Evolutionary conservation across 2,113 vertebrate species (phyloP), one percentile per base, ranked within the genome.

Genomic region (Zapus hudsonius): DNA sequence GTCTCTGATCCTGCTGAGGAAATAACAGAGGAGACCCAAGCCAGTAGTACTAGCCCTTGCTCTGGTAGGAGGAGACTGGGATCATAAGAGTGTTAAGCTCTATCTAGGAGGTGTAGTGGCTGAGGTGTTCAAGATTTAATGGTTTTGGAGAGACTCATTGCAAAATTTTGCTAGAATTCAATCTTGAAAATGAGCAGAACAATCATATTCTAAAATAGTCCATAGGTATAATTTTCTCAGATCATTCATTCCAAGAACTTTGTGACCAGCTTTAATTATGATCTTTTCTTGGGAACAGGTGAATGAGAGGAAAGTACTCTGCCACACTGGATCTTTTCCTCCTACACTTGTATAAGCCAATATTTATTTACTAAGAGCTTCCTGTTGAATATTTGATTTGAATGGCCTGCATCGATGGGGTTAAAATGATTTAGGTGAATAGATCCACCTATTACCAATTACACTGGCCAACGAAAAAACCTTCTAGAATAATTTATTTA

Each of bases 401-500:
- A 33, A 69, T 86, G 73, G 5, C 25, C 13, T 75, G 6, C 57
- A 63, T 2, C 33, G 9, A 40, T n/a, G n/a, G 22, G 9, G 36
- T 31, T 82, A 59, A 79, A 47, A 57, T 55, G 42, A 78, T 9
- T 17, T 27, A 12, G 12, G 75, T 36, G 59, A 80, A 69, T 7
- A 61, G 5, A 5, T 72, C 85, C 75, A 82, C 31, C 59, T 79
- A 1, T 29, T 55, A 4, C 16, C 7, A 31, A 42, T 57, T 55
- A 47, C n/a, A 63, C 42, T 44, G 55, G 20, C 27, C 33, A 91
- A 27, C 12, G 17, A 31, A 72, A 38, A 63, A 92, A 12, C 20
- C 42, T 91, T 87, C 42, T 55, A 47, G 31, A 91, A 78, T 87
- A 84, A 92, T 84, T 82, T 95, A 89, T 95, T 96, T 94, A 86